Conservation (phyloP, 2,113 vertebrate species). For the Callaeas wilsoni region DNA sequence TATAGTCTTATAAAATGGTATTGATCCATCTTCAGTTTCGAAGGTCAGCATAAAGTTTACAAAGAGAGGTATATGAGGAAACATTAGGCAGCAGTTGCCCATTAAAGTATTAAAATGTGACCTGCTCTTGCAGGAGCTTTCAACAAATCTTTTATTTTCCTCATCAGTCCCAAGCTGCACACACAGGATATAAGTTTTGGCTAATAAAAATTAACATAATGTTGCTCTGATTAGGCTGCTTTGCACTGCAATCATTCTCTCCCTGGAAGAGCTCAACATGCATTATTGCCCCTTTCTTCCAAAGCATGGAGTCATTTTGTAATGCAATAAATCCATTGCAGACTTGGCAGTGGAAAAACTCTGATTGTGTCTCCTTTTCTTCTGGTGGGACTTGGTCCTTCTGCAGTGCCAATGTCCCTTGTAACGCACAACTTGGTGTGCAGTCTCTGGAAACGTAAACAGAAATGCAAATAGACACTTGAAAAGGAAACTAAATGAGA, state of each 20-base stretch:
- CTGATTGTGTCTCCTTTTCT: not conserved
- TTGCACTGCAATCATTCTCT: not conserved
- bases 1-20: conserved; percentile 53
- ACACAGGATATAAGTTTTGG: not conserved
- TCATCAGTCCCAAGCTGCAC: not conserved
- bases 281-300: not conserved
- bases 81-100: not conserved
- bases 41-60: conserved; percentile 46
- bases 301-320: not conserved
- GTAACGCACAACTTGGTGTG: not conserved
- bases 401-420: fast-evolving
- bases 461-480: not conserved
- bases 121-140: not conserved
- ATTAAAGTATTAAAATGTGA: conserved; percentile 26
- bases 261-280: not conserved
- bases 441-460: not conserved
- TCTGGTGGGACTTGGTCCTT: not conserved
- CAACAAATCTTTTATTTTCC: not conserved
- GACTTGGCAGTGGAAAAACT: not conserved
- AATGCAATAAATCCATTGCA: not conserved
- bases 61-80: conserved; percentile 7
- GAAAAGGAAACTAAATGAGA: not conserved
- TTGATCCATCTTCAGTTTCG: conserved; percentile 37
- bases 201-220: not conserved
- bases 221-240: not conserved